A percentile compares a stretch with the other conserved stretches of the same genome.
Evolutionary conservation across 2,113 vertebrate genomes (phyloP).

Genomic region (Crotalus viridis): DNA sequence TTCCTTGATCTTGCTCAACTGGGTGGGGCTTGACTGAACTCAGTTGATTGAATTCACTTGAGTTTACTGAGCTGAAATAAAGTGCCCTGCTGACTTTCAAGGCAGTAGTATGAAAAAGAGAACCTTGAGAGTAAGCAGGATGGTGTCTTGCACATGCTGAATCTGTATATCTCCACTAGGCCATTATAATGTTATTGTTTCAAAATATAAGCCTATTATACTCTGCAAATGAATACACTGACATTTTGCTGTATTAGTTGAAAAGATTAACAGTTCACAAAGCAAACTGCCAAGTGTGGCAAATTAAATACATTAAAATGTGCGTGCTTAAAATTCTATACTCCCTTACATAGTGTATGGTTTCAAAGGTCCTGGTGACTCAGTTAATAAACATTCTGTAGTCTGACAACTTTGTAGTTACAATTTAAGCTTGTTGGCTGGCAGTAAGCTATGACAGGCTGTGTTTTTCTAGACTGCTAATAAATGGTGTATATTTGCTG

Average conservation of each 20-base stretch:
- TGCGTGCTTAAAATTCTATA: slow-evolving; percentile 63
- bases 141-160: slow-evolving; percentile 42
- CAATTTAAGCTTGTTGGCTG: slow-evolving; percentile 59
- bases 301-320: slow-evolving; percentile 73
- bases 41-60: slow-evolving; percentile 27
- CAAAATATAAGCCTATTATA: slow-evolving; percentile 72
- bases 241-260: slow-evolving; percentile 72
- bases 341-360: slow-evolving; percentile 53
- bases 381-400: slow-evolving; percentile 61
- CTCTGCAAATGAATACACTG: slow-evolving; percentile 70
- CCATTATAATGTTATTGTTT: slow-evolving; percentile 76
- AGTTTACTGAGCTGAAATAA: slow-evolving; percentile 43
- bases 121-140: slow-evolving; percentile 62
- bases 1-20: not conserved
- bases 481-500: slow-evolving; percentile 42
- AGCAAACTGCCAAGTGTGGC: slow-evolving; percentile 66
- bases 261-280: slow-evolving; percentile 75
- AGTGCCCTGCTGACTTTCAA: slow-evolving; percentile 27
- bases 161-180: slow-evolving; percentile 56
- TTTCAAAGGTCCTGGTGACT: slow-evolving; percentile 58
- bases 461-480: slow-evolving; percentile 60
- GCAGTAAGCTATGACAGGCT: slow-evolving; percentile 57
- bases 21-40: not conserved
- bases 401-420: slow-evolving; percentile 52
- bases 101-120: slow-evolving; percentile 31